Conservation (phyloP, 1,140 invertebrate species). For the Leptestheria dahalacensis region DNA sequence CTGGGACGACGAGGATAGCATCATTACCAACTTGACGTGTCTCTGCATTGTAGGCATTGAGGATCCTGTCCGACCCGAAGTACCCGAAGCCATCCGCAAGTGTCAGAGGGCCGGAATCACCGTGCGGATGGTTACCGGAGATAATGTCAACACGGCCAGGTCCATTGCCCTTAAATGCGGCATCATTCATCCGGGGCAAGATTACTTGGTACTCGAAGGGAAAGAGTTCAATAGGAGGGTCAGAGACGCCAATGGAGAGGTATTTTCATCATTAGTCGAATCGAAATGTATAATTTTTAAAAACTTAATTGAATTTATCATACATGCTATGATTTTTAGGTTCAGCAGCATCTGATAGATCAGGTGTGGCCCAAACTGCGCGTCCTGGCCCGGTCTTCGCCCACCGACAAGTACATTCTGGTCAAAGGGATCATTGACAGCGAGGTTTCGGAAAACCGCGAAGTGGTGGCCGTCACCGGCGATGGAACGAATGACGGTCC, state of each 20-base stretch:
- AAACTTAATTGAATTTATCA: neutral
- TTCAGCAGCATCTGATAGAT: constrained; percentile 36
- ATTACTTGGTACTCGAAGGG: constrained; percentile 43
- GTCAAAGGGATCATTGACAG: constrained; percentile 51
- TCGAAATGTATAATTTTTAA: neutral
- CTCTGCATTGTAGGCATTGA: constrained; percentile 46
- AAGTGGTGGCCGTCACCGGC: constrained; percentile 54
- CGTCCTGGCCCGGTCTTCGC: constrained; percentile 46
- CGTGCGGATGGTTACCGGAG: constrained; percentile 52
- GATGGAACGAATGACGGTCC: constrained; percentile 54
- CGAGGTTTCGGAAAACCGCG: constrained; percentile 34
- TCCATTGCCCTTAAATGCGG: constrained; percentile 50
- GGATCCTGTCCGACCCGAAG: constrained; percentile 50
- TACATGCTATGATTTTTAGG: constrained; percentile 24
- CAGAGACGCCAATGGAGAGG: constrained; percentile 32
- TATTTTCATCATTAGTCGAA: constrained; percentile 19
- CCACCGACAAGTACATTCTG: constrained; percentile 45
- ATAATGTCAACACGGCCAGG: constrained; percentile 50
- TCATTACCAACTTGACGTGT: constrained; percentile 38
- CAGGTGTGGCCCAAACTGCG: constrained; percentile 44
- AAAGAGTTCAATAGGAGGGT: constrained; percentile 46
- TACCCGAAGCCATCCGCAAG: constrained; percentile 38
- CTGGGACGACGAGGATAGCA: constrained; percentile 43
- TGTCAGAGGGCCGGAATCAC: constrained; percentile 45
- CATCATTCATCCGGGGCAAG: constrained; percentile 38